Evolutionary conservation across 2,797 vertebrate species (phyloP).

Genomic region (Bufotes viridis): DNA sequence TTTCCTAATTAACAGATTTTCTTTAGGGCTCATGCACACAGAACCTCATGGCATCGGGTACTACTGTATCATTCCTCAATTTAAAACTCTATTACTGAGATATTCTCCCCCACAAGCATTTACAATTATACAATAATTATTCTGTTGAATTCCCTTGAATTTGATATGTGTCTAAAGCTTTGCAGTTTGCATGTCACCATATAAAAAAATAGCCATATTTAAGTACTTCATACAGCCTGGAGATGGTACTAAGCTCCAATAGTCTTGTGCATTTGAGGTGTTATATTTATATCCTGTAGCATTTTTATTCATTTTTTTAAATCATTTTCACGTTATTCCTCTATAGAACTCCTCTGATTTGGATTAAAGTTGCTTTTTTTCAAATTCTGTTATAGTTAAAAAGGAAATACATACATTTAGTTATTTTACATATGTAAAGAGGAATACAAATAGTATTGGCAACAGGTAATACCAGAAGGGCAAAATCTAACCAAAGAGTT

Average conservation of each 20-base stretch:
- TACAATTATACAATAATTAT: too few species aligned
- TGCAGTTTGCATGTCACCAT: background rate
- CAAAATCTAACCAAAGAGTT: conserved; percentile 7
- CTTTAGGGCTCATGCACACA: background rate
- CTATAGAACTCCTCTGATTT: background rate
- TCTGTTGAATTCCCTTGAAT: too few species aligned
- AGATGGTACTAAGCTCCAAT: background rate
- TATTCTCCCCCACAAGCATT: too few species aligned
- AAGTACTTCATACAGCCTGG: background rate
- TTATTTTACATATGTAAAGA: background rate
- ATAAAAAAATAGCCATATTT: background rate
- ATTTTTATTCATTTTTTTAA: background rate
- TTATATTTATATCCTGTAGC: background rate
- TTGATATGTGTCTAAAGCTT: background rate
- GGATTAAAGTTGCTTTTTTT: background rate
- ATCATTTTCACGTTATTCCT: background rate
- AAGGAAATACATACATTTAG: background rate
- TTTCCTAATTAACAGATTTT: background rate
- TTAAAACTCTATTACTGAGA: background rate
- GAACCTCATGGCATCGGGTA: background rate
- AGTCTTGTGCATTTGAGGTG: background rate
- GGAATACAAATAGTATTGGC: background rate
- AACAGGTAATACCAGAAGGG: background rate
- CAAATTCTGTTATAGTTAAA: background rate
- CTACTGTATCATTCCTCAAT: background rate